Percentiles rank a stretch among this genome's conserved stretches.
phyloP scores from a whole-genome alignment of 2,888 invertebrate species.

The Tillus elongatus region DNA sequence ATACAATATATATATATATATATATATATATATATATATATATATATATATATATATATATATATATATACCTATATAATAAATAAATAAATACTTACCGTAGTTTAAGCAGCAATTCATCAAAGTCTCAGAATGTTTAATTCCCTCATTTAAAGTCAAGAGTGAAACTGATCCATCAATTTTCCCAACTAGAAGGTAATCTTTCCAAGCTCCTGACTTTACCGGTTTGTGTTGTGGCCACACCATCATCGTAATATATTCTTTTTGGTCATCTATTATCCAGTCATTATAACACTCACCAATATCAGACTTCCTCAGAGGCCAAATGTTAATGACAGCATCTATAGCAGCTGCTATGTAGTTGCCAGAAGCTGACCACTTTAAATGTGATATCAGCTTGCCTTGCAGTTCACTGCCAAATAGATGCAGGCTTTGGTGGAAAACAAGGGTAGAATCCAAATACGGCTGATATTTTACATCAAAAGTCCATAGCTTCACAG shows the following conservation, averaged over 20 bases:
- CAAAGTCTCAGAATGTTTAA: conserved; percentile 33
- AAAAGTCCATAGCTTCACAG: conserved; percentile 49
- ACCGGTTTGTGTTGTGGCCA: conserved; percentile 43
- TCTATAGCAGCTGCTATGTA: conserved; percentile 51
- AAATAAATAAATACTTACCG: conserved; percentile 28
- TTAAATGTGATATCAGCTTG: conserved; percentile 42
- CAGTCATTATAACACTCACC: conserved; percentile 33
- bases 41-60: too few relatives aligned
- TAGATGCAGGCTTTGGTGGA: conserved; percentile 43
- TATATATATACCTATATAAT: too few relatives aligned
- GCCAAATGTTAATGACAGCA: conserved; percentile 51
- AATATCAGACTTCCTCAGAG: conserved; percentile 36
- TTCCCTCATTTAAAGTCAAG: conserved; percentile 32
- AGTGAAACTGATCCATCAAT: conserved; percentile 45
- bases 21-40: too few relatives aligned
- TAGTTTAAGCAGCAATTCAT: conserved; percentile 35
- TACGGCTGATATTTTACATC: conserved; percentile 32
- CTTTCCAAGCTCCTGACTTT: conserved; percentile 21
- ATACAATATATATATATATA: too few relatives aligned
- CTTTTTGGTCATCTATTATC: conserved; percentile 42
- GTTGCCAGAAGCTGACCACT: conserved; percentile 48
- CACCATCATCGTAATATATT: conserved; percentile 43
- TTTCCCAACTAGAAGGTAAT: conserved; percentile 46
- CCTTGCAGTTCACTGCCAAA: conserved; percentile 47
- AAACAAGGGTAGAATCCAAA: conserved; percentile 48